Evolutionary conservation across 92 coral and sea anemone species (phyloP), one percentile per base, ranked within the genome.

Genomic region (Metridium senile): DNA sequence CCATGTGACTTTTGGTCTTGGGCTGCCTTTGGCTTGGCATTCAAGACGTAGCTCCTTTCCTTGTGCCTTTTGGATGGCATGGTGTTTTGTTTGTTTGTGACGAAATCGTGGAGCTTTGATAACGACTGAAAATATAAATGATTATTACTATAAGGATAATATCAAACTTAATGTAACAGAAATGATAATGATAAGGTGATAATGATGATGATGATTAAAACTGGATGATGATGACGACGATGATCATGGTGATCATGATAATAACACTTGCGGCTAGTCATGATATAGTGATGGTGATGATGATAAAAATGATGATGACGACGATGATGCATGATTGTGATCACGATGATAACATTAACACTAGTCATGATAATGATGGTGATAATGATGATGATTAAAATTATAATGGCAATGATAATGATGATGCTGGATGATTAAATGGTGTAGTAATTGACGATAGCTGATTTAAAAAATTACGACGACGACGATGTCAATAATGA

Each of bases 1-100:
- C 97, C 97, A 92, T 26, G 72, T 68, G 19, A 86, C 65, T 19
- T 80, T 79, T 3, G 89, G 91, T 20, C 75, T 66, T 30, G 83
- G 86, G 62, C 57, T 68, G 26, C 93, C 93, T 26, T 61, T 31
- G 39, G 89, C 90, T 26, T 76, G 87, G 46, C 97, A 92, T 2
- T 74, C 77, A 26, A 92, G 83, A 33, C 61, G 85, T 39, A 87
- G 81, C 31, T 76, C 75, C 18, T 77, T 39, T 30, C 97, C 93
- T 26, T 71, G 33, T 2, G 58, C 26, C 49, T 51, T 56, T 35
- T 69, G 67, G 39, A 56, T 21, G 31, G 66, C 68, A 25, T 54
- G 16, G 59, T 53, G 33, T 33, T 39, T 11, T 28, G 25, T 68
- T 9, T 34, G 52, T 20, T 58, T 28, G 33, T 58, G 26, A 26